phyloP scores from a whole-genome alignment of 2,888 invertebrate species.

The Heteropelma amictum region DNA sequence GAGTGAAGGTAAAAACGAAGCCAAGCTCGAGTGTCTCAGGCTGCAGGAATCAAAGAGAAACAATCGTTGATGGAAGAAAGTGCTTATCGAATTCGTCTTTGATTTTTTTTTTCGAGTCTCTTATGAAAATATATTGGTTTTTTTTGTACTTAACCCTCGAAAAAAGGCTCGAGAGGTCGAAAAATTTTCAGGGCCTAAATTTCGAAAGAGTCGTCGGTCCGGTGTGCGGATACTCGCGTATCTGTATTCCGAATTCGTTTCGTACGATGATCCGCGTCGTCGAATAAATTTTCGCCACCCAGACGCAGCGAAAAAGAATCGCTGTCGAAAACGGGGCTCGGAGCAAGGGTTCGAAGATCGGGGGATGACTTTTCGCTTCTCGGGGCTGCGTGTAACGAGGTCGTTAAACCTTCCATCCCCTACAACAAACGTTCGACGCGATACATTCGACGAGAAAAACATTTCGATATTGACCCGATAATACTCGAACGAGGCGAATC shows the following conservation, averaged over 20 bases:
- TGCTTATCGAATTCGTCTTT: too few relatives aligned
- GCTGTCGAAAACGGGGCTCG: background rate
- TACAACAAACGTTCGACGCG: constrained; percentile 24
- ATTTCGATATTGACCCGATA: constrained; percentile 40
- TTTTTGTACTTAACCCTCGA: too few relatives aligned
- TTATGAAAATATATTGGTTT: too few relatives aligned
- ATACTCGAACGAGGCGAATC: constrained; percentile 32
- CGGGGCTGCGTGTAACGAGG: constrained; percentile 39
- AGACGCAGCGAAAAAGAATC: background rate
- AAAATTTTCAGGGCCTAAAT: constrained; percentile 21
- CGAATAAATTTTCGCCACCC: constrained; percentile 43
- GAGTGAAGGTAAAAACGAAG: too few relatives aligned
- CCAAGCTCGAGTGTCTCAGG: too few relatives aligned
- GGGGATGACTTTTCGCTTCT: constrained; percentile 6
- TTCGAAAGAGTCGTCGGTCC: too few relatives aligned
- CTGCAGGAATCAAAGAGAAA: too few relatives aligned
- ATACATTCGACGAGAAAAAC: constrained; percentile 37
- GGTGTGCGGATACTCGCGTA: background rate
- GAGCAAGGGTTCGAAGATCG: constrained; percentile 1
- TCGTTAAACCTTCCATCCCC: constrained; percentile 26
- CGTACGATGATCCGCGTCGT: constrained; percentile 38
- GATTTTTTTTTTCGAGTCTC: too few relatives aligned
- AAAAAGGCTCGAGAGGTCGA: too few relatives aligned
- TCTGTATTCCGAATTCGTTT: constrained; percentile 47
- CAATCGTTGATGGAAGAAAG: too few relatives aligned